These are phyloP conservation scores for Drosophila mayri DNA, from an alignment of 1,140 invertebrate species.

Conservation along the genomic window DNA sequence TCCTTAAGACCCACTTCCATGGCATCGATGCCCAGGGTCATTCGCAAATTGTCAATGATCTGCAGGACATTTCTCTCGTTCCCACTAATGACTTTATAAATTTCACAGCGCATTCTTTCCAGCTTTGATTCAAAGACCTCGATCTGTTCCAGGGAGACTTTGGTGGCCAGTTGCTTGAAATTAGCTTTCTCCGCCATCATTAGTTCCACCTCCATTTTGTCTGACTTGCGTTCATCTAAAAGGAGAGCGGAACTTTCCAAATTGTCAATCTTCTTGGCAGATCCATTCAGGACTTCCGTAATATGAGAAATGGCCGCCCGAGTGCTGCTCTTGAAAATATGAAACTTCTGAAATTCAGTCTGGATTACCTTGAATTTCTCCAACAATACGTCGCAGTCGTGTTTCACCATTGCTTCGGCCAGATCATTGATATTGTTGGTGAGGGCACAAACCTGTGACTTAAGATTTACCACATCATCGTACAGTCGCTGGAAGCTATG, in stretches of 20 bases:
- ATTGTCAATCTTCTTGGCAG: constrained; percentile 18
- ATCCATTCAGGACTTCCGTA: constrained; percentile 14
- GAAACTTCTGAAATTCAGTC: constrained; percentile 45
- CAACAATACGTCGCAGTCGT: constrained; percentile 61
- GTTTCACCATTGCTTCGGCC: constrained; percentile 57
- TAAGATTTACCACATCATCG: constrained; percentile 59
- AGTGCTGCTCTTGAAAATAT: constrained; percentile 18
- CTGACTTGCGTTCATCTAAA: constrained; percentile 85
- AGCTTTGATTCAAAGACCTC: constrained; percentile 88
- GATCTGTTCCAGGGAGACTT: constrained; percentile 90
- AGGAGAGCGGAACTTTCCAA: constrained; percentile 50
- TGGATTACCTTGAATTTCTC: constrained; percentile 56
- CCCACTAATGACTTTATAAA: constrained; percentile 87
- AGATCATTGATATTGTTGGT: constrained; percentile 78
- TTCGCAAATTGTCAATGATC: constrained; percentile 88
- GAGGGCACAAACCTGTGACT: constrained; percentile 65
- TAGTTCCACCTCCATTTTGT: constrained; percentile 89
- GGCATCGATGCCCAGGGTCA: constrained; percentile 88
- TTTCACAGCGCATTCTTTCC: constrained; percentile 87
- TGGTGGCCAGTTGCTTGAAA: constrained; percentile 87
- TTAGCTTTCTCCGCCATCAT: constrained; percentile 90
- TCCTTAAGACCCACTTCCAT: constrained; percentile 89
- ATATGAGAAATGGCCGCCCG: constrained; percentile 36
- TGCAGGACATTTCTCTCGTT: constrained; percentile 88
- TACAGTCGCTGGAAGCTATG: constrained; percentile 62